Evolutionary conservation across 2,797 vertebrate species (phyloP).

Genomic region (Micropoecilia bifurca): DNA sequence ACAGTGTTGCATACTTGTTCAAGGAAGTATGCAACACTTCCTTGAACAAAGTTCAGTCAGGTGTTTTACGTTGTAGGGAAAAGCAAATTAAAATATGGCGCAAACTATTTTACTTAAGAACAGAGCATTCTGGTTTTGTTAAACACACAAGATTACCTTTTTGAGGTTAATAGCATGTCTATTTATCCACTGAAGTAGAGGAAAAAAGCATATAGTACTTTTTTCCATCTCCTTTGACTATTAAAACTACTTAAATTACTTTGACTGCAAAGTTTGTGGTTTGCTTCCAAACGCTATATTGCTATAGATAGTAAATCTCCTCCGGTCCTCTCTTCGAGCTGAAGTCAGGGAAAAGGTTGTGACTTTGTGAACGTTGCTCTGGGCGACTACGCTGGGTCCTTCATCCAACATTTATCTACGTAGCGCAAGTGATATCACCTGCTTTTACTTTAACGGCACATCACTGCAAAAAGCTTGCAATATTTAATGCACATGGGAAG

Average conservation of each 20-base stretch:
- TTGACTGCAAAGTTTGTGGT: neutral
- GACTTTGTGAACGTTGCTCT: neutral
- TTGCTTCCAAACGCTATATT: neutral
- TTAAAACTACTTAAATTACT: neutral
- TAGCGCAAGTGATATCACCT: neutral
- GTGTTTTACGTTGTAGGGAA: neutral
- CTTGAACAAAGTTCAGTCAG: neutral
- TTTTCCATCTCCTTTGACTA: neutral
- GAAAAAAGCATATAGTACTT: neutral
- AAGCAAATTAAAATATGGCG: neutral
- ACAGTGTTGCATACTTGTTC: too few species aligned
- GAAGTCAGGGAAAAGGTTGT: neutral
- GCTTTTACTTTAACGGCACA: neutral
- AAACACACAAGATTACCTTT: neutral
- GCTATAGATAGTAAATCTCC: neutral
- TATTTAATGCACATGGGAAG: neutral
- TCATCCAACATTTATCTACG: neutral
- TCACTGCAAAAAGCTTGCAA: neutral
- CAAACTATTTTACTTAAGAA: neutral
- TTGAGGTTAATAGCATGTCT: neutral
- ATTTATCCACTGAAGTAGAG: neutral
- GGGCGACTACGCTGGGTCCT: neutral
- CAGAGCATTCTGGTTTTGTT: neutral
- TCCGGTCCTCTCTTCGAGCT: neutral
- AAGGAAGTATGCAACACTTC: neutral